Conservation (phyloP, 1,140 invertebrate genomes). For the Antheraea pernyi region DNA sequence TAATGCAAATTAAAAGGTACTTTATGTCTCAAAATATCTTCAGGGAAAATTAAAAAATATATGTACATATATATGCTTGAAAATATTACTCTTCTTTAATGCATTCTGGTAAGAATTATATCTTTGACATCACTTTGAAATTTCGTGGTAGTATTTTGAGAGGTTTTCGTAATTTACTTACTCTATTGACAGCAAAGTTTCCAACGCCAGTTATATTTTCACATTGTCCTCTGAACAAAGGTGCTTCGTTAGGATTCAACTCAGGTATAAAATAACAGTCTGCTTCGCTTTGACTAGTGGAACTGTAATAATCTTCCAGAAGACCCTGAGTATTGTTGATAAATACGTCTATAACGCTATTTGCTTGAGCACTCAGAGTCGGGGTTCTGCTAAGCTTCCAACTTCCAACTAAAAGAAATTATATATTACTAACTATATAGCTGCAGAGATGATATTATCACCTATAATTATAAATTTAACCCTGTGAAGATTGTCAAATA, state of each 20-base stretch:
- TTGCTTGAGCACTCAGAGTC: slow-evolving; percentile 31
- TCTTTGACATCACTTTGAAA: no score
- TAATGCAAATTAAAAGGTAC: no score
- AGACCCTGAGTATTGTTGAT: slow-evolving; percentile 55
- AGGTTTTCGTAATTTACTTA: slow-evolving; percentile 25
- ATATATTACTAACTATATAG: not conserved
- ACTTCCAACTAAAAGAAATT: slow-evolving; percentile 44
- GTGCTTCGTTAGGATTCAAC: slow-evolving; percentile 30
- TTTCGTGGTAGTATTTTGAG: no score
- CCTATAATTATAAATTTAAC: no score
- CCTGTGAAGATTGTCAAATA: no score
- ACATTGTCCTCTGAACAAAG: slow-evolving; percentile 55
- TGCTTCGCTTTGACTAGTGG: slow-evolving; percentile 48
- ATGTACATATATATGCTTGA: no score
- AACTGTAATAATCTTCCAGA: slow-evolving; percentile 40
- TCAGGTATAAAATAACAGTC: slow-evolving; percentile 62
- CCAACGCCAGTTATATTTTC: slow-evolving; percentile 41
- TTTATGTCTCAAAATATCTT: no score
- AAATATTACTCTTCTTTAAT: no score
- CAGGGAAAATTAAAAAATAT: no score
- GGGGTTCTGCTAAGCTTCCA: slow-evolving; percentile 58
- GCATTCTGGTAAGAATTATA: no score
- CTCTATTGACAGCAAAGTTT: slow-evolving; percentile 48
- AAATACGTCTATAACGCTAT: slow-evolving; percentile 35
- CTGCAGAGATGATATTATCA: no score